Conservation (phyloP, 2,797 vertebrate genomes). For the Sebastes itinus region DNA sequence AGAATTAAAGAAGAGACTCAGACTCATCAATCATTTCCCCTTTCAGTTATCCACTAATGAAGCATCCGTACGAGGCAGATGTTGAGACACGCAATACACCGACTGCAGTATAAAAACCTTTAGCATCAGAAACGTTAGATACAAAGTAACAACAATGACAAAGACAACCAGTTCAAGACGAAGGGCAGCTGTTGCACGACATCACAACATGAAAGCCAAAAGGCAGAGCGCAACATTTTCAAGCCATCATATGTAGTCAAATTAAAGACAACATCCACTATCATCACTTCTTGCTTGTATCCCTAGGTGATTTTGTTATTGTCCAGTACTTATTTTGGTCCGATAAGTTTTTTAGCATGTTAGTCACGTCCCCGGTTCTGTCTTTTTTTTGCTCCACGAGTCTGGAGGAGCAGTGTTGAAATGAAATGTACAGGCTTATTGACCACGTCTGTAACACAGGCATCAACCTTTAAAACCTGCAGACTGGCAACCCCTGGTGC, state of each 20-base stretch:
- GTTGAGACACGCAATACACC: conserved; percentile 7
- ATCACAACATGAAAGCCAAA: conserved; percentile 41
- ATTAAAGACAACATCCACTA: conserved; percentile 6
- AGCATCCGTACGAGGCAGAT: conserved; percentile 14
- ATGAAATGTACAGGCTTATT: background rate
- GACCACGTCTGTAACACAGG: background rate
- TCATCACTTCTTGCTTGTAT: conserved; percentile 25
- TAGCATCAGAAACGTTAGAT: background rate
- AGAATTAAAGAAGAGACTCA: conserved; percentile 14
- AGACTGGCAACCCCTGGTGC: background rate
- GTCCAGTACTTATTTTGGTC: background rate
- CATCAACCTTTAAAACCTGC: background rate
- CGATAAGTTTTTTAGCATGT: conserved; percentile 8
- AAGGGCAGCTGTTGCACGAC: conserved; percentile 43
- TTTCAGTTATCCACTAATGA: conserved; percentile 29
- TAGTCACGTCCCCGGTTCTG: conserved; percentile 5
- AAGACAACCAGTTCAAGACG: conserved; percentile 34
- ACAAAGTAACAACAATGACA: conserved; percentile 22
- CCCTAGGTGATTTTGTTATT: conserved; percentile 33
- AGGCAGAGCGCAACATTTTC: conserved; percentile 50
- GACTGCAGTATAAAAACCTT: background rate
- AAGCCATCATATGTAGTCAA: conserved; percentile 39
- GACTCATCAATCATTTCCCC: conserved; percentile 27
- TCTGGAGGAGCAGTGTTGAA: background rate
- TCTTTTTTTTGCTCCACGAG: background rate